Conservation (phyloP, 2,113 vertebrate species). For the Rynchops niger region DNA sequence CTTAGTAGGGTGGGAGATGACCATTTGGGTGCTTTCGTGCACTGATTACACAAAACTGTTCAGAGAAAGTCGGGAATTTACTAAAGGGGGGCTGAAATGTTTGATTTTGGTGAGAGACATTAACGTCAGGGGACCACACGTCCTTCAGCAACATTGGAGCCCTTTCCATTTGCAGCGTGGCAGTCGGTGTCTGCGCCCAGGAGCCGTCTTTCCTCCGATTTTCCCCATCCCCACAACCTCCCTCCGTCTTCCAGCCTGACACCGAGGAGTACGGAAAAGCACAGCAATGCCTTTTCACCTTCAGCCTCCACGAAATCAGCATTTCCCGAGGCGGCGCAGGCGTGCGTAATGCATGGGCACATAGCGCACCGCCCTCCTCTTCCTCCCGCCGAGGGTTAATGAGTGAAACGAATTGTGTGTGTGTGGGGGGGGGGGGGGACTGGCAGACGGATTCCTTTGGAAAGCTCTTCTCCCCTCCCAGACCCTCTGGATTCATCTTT, state of each 20-base stretch:
- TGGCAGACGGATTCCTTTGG: background rate
- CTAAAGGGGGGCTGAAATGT: background rate
- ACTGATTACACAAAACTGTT: background rate
- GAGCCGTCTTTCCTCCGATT: background rate
- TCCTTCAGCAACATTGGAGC: background rate
- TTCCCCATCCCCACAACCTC: background rate
- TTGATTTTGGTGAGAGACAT: background rate
- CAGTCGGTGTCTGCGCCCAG: background rate
- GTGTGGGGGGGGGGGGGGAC: background rate
- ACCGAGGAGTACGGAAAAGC: background rate
- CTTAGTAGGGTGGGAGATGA: background rate
- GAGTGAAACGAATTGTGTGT: background rate
- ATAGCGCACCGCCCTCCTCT: background rate
- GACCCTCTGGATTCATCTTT: conserved; percentile 29
- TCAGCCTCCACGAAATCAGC: background rate
- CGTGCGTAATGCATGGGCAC: background rate
- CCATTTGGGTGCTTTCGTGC: background rate
- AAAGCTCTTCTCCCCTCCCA: background rate
- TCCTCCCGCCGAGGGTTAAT: background rate
- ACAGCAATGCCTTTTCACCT: conserved; percentile 10
- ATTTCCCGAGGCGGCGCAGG: background rate
- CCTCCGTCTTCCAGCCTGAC: background rate
- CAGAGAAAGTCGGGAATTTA: background rate
- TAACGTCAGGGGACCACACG: background rate
- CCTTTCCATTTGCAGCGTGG: background rate